Conservation (phyloP, 2,113 vertebrate species). For the Osmerus eperlanus region DNA sequence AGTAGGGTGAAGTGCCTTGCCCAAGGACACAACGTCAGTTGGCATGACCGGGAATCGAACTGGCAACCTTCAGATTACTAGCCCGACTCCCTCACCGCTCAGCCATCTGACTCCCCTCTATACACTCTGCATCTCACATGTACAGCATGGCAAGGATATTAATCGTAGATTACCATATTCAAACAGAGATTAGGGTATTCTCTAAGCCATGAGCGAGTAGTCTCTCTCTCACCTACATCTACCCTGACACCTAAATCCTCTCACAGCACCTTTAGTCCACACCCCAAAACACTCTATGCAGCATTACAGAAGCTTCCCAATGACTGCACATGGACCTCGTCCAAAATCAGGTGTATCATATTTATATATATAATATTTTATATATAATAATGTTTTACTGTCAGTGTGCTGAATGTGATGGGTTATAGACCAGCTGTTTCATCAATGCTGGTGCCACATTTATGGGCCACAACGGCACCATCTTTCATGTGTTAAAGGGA, state of each 20-base stretch:
- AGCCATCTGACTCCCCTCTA: no score
- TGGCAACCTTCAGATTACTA: no score
- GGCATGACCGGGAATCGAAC: no score
- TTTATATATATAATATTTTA: background rate
- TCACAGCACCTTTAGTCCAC: background rate
- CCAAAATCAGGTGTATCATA: background rate
- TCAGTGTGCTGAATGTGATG: background rate
- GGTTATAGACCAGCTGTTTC: background rate
- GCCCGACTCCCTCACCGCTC: no score
- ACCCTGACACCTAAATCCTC: background rate
- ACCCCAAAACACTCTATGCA: background rate
- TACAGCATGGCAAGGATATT: no score
- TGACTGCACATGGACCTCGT: background rate
- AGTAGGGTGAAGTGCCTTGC: no score
- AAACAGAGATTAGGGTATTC: background rate
- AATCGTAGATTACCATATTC: slow-evolving; percentile 1
- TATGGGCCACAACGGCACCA: background rate
- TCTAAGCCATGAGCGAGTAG: background rate
- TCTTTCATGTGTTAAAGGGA: background rate
- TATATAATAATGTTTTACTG: background rate
- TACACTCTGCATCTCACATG: no score
- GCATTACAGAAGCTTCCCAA: background rate
- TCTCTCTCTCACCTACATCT: background rate
- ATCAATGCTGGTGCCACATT: background rate
- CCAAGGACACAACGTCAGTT: no score